Percentiles rank a stretch among this genome's conserved stretches.
Evolutionary conservation across 1,140 invertebrate genomes (phyloP).

Genomic region (Brachionus paranguensis): DNA sequence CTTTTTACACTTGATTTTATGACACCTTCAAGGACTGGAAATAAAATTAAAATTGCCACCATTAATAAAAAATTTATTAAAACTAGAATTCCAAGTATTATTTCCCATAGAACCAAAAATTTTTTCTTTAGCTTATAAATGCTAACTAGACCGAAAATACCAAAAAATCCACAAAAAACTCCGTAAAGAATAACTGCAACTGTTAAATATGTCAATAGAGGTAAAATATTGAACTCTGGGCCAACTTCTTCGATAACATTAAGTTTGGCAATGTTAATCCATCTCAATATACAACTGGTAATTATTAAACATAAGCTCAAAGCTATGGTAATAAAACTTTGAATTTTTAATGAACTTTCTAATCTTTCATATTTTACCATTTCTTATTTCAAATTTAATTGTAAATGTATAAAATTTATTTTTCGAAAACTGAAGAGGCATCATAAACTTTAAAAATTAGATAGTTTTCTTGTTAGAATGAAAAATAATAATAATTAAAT

Average conservation of each 20-base stretch:
- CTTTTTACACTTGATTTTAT: neutral
- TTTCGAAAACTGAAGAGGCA: neutral
- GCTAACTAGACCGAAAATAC: neutral
- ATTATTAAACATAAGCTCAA: constrained; percentile 8
- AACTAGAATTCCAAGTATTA: neutral
- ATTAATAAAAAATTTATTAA: constrained; percentile 11
- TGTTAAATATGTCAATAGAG: neutral
- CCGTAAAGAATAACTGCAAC: neutral
- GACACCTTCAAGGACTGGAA: neutral
- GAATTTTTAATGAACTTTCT: neutral
- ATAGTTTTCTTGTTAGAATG: neutral
- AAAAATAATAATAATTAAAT: neutral
- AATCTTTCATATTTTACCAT: constrained; percentile 22
- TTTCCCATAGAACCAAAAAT: neutral
- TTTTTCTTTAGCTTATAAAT: neutral
- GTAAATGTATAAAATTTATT: neutral
- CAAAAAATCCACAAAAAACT: neutral
- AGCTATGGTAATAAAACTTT: neutral
- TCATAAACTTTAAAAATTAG: neutral
- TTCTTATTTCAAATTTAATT: neutral
- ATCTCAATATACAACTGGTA: neutral
- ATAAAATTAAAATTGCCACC: neutral
- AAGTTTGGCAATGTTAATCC: neutral
- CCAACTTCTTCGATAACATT: neutral
- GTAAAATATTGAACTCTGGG: neutral